Conservation (phyloP, 2,113 vertebrate genomes). For the Rhinopithecus roxellana region DNA sequence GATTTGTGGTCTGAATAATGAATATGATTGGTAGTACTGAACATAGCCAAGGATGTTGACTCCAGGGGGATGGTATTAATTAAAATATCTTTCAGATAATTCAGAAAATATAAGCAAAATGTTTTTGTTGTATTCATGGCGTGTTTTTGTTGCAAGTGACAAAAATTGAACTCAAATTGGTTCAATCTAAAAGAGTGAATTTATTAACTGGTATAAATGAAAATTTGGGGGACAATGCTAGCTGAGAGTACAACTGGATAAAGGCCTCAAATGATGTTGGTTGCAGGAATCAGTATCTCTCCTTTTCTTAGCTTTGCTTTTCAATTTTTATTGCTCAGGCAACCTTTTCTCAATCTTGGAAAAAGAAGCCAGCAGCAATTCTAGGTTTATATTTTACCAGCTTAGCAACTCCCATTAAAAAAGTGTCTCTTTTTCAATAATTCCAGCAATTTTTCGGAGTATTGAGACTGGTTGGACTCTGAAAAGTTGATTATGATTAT, state of each 20-base stretch:
- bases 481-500: not conserved
- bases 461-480: not conserved
- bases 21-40: conserved; percentile 16
- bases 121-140: not conserved
- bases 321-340: not conserved
- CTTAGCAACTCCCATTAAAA: not conserved
- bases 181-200: not conserved
- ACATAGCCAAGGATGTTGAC: not conserved
- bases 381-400: not conserved
- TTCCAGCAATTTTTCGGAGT: not conserved
- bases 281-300: not conserved
- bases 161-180: conserved; percentile 15
- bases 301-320: not conserved
- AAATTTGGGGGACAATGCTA: not conserved
- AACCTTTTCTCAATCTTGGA: not conserved
- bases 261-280: not conserved
- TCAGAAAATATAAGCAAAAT: conserved; percentile 5
- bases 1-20: not conserved
- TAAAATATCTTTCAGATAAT: conserved; percentile 40
- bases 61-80: not conserved
- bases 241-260: not conserved
- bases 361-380: conserved; percentile 4
- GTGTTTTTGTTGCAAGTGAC: conserved; percentile 25
- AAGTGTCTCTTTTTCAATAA: not conserved
- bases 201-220: conserved; percentile 20